A percentile compares a stretch with the other conserved stretches of the same genome.
phyloP scores from a whole-genome alignment of 1,140 invertebrate species.

The Solenopsis fugax region DNA sequence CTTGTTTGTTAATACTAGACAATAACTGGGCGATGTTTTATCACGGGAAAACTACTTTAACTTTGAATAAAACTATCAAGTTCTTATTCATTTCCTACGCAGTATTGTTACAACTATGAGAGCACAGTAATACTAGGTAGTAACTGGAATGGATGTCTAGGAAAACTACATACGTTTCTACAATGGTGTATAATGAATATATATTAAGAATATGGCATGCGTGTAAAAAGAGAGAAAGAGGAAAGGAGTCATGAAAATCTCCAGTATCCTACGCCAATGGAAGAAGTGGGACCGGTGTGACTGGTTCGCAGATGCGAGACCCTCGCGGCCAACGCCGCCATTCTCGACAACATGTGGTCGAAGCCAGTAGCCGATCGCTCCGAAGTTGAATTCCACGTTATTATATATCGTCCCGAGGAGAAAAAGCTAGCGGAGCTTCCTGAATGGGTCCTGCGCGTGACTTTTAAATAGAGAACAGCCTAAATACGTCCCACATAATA shows the following conservation, averaged over 20 bases:
- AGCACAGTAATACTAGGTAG: too few species aligned
- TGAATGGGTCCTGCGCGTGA: conserved; percentile 20
- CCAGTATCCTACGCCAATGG: conserved; percentile 79
- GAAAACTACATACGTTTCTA: background rate
- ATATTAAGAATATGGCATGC: background rate
- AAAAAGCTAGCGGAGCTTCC: conserved; percentile 57
- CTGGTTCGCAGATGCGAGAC: conserved; percentile 85
- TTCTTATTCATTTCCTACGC: too few species aligned
- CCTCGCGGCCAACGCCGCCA: conserved; percentile 73
- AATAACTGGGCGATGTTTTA: too few species aligned
- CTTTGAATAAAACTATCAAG: too few species aligned
- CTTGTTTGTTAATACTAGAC: too few species aligned
- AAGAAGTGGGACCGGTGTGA: conserved; percentile 85
- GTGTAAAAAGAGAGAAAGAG: background rate
- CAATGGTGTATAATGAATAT: background rate
- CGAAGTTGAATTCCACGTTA: conserved; percentile 77
- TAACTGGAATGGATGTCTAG: too few species aligned
- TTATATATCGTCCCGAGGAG: conserved; percentile 68
- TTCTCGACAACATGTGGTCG: conserved; percentile 80
- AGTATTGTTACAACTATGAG: too few species aligned
- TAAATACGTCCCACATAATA: background rate
- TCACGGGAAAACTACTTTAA: too few species aligned
- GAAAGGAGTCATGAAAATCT: conserved; percentile 15
- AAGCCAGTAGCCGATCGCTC: conserved; percentile 75
- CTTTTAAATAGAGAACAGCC: background rate